Evolutionary conservation across 2,797 vertebrate species (phyloP), one percentile per base, ranked within the genome.

Genomic region (Mormyrops boulengeri): DNA sequence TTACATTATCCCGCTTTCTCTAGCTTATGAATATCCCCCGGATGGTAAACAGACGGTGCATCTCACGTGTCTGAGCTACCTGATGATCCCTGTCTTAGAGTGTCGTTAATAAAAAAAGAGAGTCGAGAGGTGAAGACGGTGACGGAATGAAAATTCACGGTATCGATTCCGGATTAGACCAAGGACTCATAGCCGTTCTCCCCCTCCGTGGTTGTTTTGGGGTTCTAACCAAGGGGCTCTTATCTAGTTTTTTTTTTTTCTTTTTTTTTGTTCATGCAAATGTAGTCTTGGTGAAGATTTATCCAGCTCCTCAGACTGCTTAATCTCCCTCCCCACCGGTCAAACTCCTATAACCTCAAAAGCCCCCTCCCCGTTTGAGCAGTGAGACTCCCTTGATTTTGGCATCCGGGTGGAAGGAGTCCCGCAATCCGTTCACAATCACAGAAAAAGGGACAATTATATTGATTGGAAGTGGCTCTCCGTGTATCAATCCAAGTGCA

Each of bases 391-490:
- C 41, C 82, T 49, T 85, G 82, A 85, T 85, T 85, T 57, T 17
- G 2, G 12, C 52, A 87, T 38, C 7, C 11, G 53, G 17, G 3
- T 57, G 17, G 34, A 41, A 60, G 50, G 14, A 22, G 50, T 60
- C 7, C 47, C 50, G 50, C 49, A 53, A 12, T 53, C 50, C n/a
- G 4, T 88, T 88, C 19, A 44, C 55, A 88, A 47, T 88, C 57
- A 88, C 38, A 11, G 53, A 87, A 87, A 49, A 73, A 14, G 30
- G 85, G 38, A 62, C 55, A 66, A 44, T 88, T 44, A 66, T 6
- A 49, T 62, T 62, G 55, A 88, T 88, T 66, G 55, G 87, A 60
- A 22, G 87, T 62, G 57, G 55, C 38, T 88, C 57, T 62, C 12
- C 14, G 22, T 30, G n/a, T 44, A 66, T 62, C 55, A 50, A 19